A percentile compares a stretch with the other conserved stretches of the same genome.
These are phyloP conservation scores for Nixonia krombeini DNA, from an alignment of 1,140 invertebrate species.

Conservation along the genomic window DNA sequence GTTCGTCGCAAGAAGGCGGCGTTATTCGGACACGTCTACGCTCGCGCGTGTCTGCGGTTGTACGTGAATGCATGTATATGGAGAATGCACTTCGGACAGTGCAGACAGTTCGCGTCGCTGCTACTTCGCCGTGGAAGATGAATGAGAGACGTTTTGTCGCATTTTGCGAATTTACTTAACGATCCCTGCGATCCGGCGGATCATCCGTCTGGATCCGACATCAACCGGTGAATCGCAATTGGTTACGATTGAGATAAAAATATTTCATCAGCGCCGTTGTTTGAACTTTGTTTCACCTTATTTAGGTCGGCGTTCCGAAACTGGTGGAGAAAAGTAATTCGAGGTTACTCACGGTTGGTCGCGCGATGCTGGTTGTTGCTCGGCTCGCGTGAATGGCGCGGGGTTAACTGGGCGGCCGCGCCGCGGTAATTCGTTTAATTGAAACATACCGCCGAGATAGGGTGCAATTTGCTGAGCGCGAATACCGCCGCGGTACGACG, in stretches of 20 bases:
- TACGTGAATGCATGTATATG: slow-evolving; percentile 21
- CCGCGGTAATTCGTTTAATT: slow-evolving; percentile 62
- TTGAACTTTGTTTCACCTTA: no score
- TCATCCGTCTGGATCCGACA: slow-evolving; percentile 36
- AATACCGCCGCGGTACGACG: slow-evolving; percentile 11
- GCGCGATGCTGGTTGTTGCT: slow-evolving; percentile 30
- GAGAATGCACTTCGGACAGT: slow-evolving; percentile 27
- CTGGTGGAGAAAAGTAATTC: neutral
- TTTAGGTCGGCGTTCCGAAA: no score
- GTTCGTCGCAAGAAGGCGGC: slow-evolving; percentile 34
- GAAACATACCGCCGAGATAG: slow-evolving; percentile 50
- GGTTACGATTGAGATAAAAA: slow-evolving; percentile 2
- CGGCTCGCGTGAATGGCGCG: slow-evolving; percentile 25
- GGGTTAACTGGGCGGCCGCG: slow-evolving; percentile 49
- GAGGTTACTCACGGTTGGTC: slow-evolving; percentile 32
- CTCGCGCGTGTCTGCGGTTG: neutral
- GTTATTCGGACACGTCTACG: slow-evolving; percentile 27
- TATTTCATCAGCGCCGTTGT: no score
- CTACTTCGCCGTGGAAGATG: slow-evolving; percentile 24
- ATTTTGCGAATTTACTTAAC: slow-evolving; percentile 36
- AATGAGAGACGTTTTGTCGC: slow-evolving; percentile 36
- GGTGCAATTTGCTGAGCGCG: slow-evolving; percentile 50
- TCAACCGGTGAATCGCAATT: no score
- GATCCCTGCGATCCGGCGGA: slow-evolving; percentile 12
- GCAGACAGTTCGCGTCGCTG: slow-evolving; percentile 23